Evolutionary conservation across 53 echinoderm and acorn worm genomes (phyloP), one percentile per base, ranked within the genome.

Genomic region (Actinopyga echinites): DNA sequence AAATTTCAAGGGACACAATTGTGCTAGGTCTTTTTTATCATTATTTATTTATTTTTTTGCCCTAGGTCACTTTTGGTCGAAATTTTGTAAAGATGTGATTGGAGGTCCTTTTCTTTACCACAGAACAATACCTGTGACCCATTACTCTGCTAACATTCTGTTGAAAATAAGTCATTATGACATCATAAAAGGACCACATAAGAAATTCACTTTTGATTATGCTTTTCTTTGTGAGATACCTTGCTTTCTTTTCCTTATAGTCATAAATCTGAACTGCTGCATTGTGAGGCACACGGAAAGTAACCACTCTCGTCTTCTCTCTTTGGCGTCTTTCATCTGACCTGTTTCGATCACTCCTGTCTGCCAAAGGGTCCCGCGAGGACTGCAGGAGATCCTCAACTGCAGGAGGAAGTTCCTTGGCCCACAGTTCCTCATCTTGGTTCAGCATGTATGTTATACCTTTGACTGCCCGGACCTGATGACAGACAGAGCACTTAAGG

Each of bases 211-310:
- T 37, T 37, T 37, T 5, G 37, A 37, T 3, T 37, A 5, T 37
- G 37, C 37, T 5, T 44, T 49, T 49, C 15, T 49, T 49, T 49
- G 49, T 15, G 38, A 49, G 89, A 49, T 64, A 94, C 97, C 97
- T 94, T 12, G 97, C 97, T 89, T 92, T 92, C 97, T 97, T 97
- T 57, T 97, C 97, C 64, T 97, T 97, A 86, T 97, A 97, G 85
- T 97, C 96, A 57, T 97, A 97, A 65, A 97, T 97, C 89, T 97
- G 97, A 12, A 97, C 92, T 1, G 94, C 90, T 30, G 97, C 94
- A 63, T 94, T 94, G 69, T 95, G 99, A 25, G 99, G 97, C 19
- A 94, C 90, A 52, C 94, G 88, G 90, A 90, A 90, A 23, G 93
- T 89, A 8, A 96, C 89, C 32, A 95, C 91, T n/a, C 79, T 73